Percentiles rank a stretch among this genome's conserved stretches.
These are phyloP conservation scores for Sturnira hondurensis DNA, from an alignment of 2,113 vertebrate genomes.

Conservation along the genomic window DNA sequence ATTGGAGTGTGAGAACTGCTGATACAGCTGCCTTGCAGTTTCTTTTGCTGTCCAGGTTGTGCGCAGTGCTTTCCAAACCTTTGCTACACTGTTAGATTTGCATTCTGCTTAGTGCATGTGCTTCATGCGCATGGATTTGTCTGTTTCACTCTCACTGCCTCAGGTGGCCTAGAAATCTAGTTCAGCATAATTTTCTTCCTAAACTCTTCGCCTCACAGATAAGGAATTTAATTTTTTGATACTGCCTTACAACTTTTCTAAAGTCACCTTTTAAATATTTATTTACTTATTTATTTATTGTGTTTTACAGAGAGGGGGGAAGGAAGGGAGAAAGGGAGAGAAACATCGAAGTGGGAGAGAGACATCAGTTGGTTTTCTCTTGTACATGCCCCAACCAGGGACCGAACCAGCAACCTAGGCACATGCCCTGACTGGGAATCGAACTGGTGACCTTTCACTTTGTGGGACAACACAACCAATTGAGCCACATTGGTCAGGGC, in stretches of 20 bases:
- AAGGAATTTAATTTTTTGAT: background rate
- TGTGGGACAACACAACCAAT: too few species aligned
- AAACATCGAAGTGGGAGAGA: too few species aligned
- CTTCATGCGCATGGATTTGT: background rate
- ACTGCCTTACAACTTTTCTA: background rate
- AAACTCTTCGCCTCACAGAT: background rate
- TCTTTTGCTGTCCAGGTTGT: background rate
- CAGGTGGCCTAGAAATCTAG: background rate
- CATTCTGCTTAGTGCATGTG: background rate
- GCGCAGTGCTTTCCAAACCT: background rate
- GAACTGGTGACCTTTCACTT: too few species aligned
- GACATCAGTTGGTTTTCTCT: too few species aligned
- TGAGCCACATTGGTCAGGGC: background rate
- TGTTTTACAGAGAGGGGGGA: too few species aligned
- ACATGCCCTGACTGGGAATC: too few species aligned
- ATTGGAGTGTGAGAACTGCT: background rate
- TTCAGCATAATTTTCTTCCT: background rate
- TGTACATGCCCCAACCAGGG: too few species aligned
- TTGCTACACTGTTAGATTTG: background rate
- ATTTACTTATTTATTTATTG: too few species aligned
- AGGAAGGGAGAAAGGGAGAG: too few species aligned
- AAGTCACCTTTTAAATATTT: background rate
- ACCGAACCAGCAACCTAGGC: too few species aligned
- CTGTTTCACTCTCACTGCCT: accelerated
- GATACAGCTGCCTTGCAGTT: background rate